Evolutionary conservation across 1,140 invertebrate species (phyloP).

Genomic region (Brachionus plicatilis): DNA sequence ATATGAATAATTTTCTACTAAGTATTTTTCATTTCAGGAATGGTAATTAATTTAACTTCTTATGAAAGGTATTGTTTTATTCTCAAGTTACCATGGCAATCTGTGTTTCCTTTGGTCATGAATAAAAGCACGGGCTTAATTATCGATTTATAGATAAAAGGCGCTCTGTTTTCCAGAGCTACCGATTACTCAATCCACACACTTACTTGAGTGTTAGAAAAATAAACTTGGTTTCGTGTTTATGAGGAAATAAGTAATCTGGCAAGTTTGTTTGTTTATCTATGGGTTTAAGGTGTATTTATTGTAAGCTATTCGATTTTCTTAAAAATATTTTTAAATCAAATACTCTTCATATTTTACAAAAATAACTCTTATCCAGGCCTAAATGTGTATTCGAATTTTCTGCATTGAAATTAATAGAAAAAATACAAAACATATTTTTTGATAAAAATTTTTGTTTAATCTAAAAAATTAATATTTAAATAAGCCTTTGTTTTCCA

Average conservation of each 20-base stretch:
- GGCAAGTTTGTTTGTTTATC: background rate
- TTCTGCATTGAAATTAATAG: too few relatives aligned
- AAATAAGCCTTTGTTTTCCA: too few relatives aligned
- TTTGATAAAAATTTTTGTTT: too few relatives aligned
- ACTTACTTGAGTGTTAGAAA: background rate
- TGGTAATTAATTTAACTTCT: background rate
- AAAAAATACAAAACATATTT: too few relatives aligned
- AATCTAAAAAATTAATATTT: too few relatives aligned
- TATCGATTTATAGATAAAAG: conserved; percentile 10
- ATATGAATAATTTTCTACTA: background rate
- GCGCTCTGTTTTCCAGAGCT: background rate
- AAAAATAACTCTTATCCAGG: too few relatives aligned
- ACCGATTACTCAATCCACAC: background rate
- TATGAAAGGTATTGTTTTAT: background rate
- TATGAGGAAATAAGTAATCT: background rate
- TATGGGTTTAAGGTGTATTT: background rate
- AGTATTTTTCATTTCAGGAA: background rate
- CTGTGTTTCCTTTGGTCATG: background rate
- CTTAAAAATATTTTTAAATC: background rate
- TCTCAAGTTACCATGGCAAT: conserved; percentile 8
- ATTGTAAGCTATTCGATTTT: too few relatives aligned
- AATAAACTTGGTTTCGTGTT: background rate
- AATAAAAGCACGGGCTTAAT: background rate
- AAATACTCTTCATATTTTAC: too few relatives aligned
- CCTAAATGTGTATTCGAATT: too few relatives aligned